phyloP scores from a whole-genome alignment of 2,797 vertebrate species.

The Myripristis murdjan region DNA sequence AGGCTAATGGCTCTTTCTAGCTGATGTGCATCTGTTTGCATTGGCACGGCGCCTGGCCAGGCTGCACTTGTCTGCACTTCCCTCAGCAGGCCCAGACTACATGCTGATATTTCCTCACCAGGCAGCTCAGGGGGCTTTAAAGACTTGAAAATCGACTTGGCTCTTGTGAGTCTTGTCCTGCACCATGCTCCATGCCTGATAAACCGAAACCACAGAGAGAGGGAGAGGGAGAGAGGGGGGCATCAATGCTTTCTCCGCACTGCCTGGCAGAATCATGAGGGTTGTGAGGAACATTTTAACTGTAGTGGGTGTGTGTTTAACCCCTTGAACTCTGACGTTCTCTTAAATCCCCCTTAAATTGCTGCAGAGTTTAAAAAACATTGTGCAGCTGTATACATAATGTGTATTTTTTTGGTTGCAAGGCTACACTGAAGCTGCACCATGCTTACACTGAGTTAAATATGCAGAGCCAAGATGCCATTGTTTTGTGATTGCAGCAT shows the following conservation, averaged over 20 bases:
- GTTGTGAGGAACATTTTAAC: too few species aligned
- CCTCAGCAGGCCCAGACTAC: constrained; percentile 14
- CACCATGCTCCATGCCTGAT: background rate
- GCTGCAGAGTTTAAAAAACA: too few species aligned
- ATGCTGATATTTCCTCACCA: constrained; percentile 22
- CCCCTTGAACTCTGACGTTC: too few species aligned
- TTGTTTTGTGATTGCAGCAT: too few species aligned
- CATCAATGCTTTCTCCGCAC: background rate
- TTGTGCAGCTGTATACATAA: too few species aligned
- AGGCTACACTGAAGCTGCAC: too few species aligned
- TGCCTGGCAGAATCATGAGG: background rate
- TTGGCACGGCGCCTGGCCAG: constrained; percentile 49
- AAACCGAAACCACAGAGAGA: background rate
- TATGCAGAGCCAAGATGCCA: too few species aligned
- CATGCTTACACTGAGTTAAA: too few species aligned
- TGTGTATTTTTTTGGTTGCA: too few species aligned
- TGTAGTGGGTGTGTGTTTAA: background rate
- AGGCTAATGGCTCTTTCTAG: constrained; percentile 18
- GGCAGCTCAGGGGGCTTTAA: background rate
- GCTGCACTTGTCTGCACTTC: constrained; percentile 41
- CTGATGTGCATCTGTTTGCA: constrained; percentile 51
- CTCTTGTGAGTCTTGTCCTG: background rate
- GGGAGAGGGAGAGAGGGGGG: too few species aligned
- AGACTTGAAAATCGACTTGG: background rate
- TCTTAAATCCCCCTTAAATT: too few species aligned